Conservation (phyloP, 2,888 invertebrate species). For the Patella depressa region DNA sequence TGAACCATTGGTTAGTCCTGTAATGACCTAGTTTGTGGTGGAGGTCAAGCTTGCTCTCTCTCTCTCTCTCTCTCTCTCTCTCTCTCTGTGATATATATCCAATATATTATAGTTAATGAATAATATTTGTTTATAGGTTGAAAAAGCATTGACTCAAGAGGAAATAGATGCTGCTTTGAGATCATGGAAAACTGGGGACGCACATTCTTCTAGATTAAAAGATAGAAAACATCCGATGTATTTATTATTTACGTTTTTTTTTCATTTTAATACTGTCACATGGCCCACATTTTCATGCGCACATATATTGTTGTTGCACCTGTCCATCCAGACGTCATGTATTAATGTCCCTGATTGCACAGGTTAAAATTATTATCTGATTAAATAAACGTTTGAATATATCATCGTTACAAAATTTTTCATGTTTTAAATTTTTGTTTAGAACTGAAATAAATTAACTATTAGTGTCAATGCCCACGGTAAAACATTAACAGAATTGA, state of each 20-base stretch:
- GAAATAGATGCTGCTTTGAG: constrained; percentile 49
- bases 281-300: not conserved
- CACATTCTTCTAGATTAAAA: constrained; percentile 41
- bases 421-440: too few relatives aligned
- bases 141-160: constrained; percentile 45
- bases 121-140: constrained; percentile 12
- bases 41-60: too few relatives aligned
- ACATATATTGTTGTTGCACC: not conserved
- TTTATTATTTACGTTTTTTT: constrained; percentile 24
- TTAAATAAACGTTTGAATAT: too few relatives aligned
- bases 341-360: not conserved
- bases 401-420: too few relatives aligned
- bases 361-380: too few relatives aligned
- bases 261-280: not conserved
- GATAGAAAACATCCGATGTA: constrained; percentile 58
- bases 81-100: too few relatives aligned
- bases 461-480: too few relatives aligned
- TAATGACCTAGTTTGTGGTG: too few relatives aligned
- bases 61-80: too few relatives aligned
- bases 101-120: not conserved
- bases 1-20: too few relatives aligned
- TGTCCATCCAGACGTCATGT: not conserved
- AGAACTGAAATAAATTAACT: too few relatives aligned
- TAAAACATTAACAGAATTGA: too few relatives aligned
- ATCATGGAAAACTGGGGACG: constrained; percentile 50